phyloP scores from a whole-genome alignment of 2,113 vertebrate genomes.

The Dasyornis broadbenti region DNA sequence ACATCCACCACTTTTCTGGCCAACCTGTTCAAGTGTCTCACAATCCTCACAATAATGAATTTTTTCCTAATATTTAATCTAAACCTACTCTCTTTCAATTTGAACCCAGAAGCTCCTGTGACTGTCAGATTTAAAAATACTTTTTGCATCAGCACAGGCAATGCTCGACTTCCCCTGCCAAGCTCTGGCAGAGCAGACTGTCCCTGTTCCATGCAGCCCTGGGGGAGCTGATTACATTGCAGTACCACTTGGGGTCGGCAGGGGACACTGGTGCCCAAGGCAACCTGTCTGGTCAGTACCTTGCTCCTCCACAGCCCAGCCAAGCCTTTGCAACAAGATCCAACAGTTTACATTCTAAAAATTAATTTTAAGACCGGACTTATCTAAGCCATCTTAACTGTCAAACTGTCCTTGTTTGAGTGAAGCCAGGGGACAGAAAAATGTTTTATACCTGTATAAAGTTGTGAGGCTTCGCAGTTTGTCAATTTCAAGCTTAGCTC shows the following conservation, averaged over 20 bases:
- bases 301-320: background rate
- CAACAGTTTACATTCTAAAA: background rate
- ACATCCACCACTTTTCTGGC: background rate
- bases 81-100: background rate
- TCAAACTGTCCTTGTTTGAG: background rate
- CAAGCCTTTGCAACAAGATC: background rate
- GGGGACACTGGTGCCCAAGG: background rate
- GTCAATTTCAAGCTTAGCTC: background rate
- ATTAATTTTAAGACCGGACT: background rate
- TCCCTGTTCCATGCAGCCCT: rapidly evolving
- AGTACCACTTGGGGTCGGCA: background rate
- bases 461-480: background rate
- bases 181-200: background rate
- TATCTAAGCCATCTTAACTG: background rate
- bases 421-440: background rate
- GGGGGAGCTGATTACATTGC: background rate
- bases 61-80: background rate
- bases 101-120: background rate
- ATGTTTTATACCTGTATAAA: background rate
- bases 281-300: background rate
- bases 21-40: background rate
- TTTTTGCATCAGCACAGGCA: background rate
- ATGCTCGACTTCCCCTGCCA: background rate
- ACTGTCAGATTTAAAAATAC: background rate
- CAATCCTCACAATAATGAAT: background rate